A percentile compares a stretch with the other conserved stretches of the same genome.
Conservation (phyloP, 2,113 vertebrate genomes). For the Pluvianellus socialis region DNA sequence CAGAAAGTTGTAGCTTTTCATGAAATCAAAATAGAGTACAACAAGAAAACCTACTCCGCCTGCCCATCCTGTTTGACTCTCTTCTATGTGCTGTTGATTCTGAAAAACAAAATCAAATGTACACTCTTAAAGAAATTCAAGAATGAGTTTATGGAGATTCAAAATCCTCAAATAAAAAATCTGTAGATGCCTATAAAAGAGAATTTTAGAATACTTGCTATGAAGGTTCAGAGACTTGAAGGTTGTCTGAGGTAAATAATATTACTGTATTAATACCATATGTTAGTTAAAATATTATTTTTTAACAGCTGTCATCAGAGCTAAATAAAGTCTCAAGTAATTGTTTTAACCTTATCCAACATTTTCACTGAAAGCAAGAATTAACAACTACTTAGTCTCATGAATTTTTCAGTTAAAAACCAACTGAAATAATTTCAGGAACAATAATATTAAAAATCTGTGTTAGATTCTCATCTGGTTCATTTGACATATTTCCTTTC, state of each 20-base stretch:
- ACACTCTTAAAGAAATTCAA: background rate
- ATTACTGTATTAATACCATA: background rate
- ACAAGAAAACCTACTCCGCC: constrained; percentile 84
- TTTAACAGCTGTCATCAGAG: background rate
- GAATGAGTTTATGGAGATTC: background rate
- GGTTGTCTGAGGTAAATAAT: background rate
- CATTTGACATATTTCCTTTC: background rate
- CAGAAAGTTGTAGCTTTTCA: background rate
- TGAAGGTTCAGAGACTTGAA: background rate
- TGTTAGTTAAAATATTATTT: background rate
- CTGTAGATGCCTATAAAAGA: background rate
- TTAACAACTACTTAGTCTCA: background rate
- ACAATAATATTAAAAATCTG: background rate
- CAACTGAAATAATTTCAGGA: background rate
- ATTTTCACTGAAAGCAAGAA: background rate
- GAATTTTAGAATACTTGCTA: background rate
- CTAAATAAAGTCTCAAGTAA: background rate
- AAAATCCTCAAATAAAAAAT: background rate
- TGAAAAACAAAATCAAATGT: constrained; percentile 57
- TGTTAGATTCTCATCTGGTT: background rate
- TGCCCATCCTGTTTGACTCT: constrained; percentile 91
- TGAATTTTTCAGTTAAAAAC: background rate
- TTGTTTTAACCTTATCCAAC: background rate
- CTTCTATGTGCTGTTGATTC: constrained; percentile 83
- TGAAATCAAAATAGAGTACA: constrained; percentile 33